phyloP scores from a whole-genome alignment of 2,113 vertebrate genomes.

The Sceloporus tristichus region DNA sequence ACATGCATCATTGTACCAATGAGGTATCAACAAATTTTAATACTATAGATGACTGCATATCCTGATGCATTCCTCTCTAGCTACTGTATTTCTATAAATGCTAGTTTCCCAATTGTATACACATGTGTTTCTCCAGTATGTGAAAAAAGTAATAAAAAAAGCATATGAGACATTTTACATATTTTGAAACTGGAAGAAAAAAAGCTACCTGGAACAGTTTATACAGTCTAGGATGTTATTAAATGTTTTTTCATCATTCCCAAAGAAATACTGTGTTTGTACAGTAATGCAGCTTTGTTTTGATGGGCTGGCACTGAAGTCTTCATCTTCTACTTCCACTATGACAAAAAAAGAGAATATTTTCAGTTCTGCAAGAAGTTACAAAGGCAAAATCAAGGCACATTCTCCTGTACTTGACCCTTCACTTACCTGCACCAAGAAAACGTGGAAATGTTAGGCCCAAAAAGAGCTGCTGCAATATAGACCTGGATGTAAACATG shows the following conservation, averaged over 20 bases:
- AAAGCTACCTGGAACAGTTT: constrained; percentile 94
- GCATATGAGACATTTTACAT: fast-evolving
- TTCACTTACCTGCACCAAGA: constrained; percentile 89
- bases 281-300: constrained; percentile 99
- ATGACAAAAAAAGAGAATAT: constrained; percentile 49
- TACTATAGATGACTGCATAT: neutral
- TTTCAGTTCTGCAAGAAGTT: neutral
- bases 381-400: neutral
- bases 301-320: constrained; percentile 86
- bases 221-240: constrained; percentile 92
- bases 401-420: neutral
- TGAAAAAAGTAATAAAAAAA: neutral
- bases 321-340: constrained; percentile 92
- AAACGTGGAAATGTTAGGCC: constrained; percentile 89
- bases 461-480: constrained; percentile 92
- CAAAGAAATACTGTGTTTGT: constrained; percentile 98
- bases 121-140: neutral
- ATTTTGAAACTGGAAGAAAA: neutral
- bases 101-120: neutral
- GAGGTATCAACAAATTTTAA: neutral
- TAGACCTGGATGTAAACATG: constrained; percentile 84
- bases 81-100: neutral
- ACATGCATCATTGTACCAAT: neutral
- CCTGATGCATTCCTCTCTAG: neutral
- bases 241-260: constrained; percentile 92